phyloP scores from a whole-genome alignment of 1,140 invertebrate genomes.

The Psilanteris sp. region DNA sequence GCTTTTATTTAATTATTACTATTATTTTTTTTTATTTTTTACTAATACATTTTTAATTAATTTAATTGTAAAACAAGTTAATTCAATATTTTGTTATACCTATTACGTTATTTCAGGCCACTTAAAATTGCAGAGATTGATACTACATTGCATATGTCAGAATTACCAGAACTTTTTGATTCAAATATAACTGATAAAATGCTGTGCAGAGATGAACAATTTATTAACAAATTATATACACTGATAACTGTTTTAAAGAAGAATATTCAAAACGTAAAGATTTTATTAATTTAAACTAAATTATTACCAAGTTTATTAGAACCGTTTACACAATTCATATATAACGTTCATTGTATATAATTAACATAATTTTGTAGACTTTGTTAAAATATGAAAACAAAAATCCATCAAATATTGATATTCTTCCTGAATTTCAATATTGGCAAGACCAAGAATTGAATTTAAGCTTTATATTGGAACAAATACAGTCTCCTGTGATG shows the following conservation, averaged over 20 bases:
- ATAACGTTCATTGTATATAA: neutral
- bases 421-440: conserved; percentile 89
- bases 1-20: too few relatives aligned
- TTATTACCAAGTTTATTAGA: too few relatives aligned
- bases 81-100: conserved; percentile 1
- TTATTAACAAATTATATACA: conserved; percentile 83
- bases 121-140: conserved; percentile 85
- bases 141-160: conserved; percentile 83
- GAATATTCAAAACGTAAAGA: conserved; percentile 83
- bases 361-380: conserved; percentile 40
- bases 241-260: conserved; percentile 83
- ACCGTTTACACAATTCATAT: too few relatives aligned
- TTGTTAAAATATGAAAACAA: conserved; percentile 66
- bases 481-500: conserved; percentile 87
- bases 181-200: conserved; percentile 77
- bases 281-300: too few relatives aligned
- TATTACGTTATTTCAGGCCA: too few relatives aligned
- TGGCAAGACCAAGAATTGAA: conserved; percentile 89
- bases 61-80: neutral
- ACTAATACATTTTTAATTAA: too few relatives aligned
- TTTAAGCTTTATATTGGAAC: conserved; percentile 87
- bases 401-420: conserved; percentile 84
- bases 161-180: conserved; percentile 78
- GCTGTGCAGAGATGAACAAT: conserved; percentile 77
- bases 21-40: neutral